Evolutionary conservation across 92 coral and sea anemone genomes (phyloP).

Genomic region (Chrysogorgia sp.): DNA sequence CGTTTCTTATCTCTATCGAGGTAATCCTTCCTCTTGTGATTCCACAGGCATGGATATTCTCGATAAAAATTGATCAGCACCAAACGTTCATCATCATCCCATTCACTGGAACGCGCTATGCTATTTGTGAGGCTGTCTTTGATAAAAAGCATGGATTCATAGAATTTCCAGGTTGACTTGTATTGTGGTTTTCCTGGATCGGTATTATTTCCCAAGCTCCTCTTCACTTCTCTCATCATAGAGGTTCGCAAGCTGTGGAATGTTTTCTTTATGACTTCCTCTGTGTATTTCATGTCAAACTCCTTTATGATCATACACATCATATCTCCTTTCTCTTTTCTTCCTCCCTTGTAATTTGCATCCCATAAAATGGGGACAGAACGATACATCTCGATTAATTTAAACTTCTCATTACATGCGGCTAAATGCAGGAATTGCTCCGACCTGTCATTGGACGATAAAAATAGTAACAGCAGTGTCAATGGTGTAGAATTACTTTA

Average conservation of each 20-base stretch:
- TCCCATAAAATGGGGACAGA: constrained; percentile 1
- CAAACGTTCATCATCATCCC: constrained; percentile 27
- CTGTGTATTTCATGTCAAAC: not conserved
- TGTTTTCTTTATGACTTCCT: not conserved
- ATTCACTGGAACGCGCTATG: constrained; percentile 2
- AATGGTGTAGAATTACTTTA: too few relatives aligned
- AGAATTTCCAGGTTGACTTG: constrained; percentile 26
- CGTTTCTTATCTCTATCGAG: too few relatives aligned
- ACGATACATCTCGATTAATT: not conserved
- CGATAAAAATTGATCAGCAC: constrained; percentile 19
- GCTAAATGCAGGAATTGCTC: too few relatives aligned
- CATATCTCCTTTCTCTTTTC: not conserved
- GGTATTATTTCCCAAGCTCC: not conserved
- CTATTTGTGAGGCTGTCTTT: not conserved
- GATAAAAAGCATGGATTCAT: not conserved
- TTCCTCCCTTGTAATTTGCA: not conserved
- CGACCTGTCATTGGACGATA: too few relatives aligned
- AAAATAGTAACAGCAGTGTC: too few relatives aligned
- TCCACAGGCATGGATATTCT: constrained; percentile 23
- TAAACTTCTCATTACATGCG: not conserved
- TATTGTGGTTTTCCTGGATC: not conserved
- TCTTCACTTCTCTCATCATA: constrained; percentile 10
- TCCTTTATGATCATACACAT: not conserved
- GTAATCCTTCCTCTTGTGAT: constrained; percentile 18
- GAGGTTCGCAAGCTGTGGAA: constrained; percentile 16